Base-by-base conservation (phyloP, 2,888 invertebrate genomes). In the Parelbella ahira region DNA sequence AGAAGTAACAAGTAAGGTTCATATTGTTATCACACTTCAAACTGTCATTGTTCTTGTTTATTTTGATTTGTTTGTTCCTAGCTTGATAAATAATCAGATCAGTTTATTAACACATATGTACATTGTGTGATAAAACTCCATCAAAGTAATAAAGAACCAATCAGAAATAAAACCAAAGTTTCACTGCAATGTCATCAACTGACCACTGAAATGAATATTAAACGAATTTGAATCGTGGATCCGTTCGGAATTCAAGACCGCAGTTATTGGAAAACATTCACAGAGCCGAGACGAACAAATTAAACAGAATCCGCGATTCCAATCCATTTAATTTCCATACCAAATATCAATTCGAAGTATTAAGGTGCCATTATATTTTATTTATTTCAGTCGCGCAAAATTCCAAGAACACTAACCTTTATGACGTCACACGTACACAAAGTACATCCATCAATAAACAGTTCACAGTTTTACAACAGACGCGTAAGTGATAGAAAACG, bases 401-500 rank as follows among this genome's bases (percentile, higher is more conserved):
- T 42, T 32, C 21, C 8, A 42, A 12, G 37, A 37, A 42, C n/a
- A 38, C 41, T 42, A 42, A 42, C 41, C 34, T 42, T 25, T 42
- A 42, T 42, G 41, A 42, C 34, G 34, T 42, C 41, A 42, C 34
- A 20, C 41, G 41, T 27, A 33, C 9, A 20, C 21, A 42, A 42
- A 42, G 34, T 21, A 34, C 28, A 20, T 37, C 27, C 37, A 42
- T 41, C 33, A 25, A 41, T 42, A 34, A 41, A 28, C 33, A 27
- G 41, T 42, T 18, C 41, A 42, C 41, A 42, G 28, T 42, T 42
- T 42, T 34, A 34, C 34, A 34, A 42, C 32, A 24, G 32, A 32
- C 39, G 32, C 34, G 41, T 42, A 34, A 28, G 33, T 20, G 28
- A 24, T 34, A 41, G 33, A 42, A 42, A 34, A 42, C 41, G 33